phyloP scores from a whole-genome alignment of 1,140 invertebrate genomes.

The Aphis gossypii region DNA sequence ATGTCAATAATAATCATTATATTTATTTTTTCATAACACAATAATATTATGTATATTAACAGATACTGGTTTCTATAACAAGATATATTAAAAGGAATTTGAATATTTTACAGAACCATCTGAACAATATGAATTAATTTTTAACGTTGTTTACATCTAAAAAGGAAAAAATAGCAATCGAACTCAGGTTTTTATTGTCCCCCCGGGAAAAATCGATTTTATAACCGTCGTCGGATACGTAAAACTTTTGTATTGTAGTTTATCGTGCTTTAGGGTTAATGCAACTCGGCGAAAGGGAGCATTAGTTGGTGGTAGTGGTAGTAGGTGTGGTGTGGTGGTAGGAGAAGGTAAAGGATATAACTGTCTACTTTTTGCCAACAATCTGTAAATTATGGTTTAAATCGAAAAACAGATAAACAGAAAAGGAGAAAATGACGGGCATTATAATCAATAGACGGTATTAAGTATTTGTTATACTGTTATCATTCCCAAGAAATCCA shows the following conservation, averaged over 20 bases:
- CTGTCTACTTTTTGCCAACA: slow-evolving; percentile 48
- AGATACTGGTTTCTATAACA: background rate
- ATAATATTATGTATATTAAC: background rate
- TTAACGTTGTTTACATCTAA: slow-evolving; percentile 36
- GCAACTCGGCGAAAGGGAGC: slow-evolving; percentile 1
- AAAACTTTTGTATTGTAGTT: slow-evolving; percentile 44
- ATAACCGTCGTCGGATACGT: slow-evolving; percentile 15
- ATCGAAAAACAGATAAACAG: slow-evolving; percentile 32
- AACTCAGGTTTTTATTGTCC: background rate
- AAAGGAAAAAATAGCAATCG: slow-evolving; percentile 29
- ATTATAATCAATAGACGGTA: background rate
- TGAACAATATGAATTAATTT: slow-evolving; percentile 30
- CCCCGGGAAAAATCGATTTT: slow-evolving; percentile 44
- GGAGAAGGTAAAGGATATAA: slow-evolving; percentile 27
- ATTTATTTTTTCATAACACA: background rate
- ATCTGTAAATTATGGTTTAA: slow-evolving; percentile 47
- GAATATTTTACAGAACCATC: background rate
- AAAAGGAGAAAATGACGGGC: background rate
- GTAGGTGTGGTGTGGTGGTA: background rate
- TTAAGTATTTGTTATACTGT: background rate
- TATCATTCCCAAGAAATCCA: background rate
- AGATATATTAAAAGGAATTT: background rate
- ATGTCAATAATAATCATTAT: background rate
- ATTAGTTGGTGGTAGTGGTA: background rate
- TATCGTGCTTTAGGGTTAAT: slow-evolving; percentile 41